Evolutionary conservation across 2,888 invertebrate genomes (phyloP).

Genomic region (Chesias legatella): DNA sequence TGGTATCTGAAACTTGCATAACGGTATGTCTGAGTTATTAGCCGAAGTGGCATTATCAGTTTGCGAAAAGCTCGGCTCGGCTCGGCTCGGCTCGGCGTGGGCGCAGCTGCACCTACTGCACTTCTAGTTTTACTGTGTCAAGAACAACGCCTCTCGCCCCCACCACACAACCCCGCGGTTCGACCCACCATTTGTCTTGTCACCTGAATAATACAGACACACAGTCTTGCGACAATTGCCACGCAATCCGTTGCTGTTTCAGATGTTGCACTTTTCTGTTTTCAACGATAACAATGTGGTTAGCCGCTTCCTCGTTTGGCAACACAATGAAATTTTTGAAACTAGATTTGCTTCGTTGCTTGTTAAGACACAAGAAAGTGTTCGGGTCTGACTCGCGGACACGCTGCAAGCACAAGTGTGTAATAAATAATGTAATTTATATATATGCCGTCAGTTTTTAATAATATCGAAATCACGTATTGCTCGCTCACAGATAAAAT

Average conservation of each 20-base stretch:
- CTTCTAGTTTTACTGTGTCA: conserved; percentile 80
- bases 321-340: conserved; percentile 29
- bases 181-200: conserved; percentile 51
- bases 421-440: conserved; percentile 24
- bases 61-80: conserved; percentile 74
- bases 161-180: conserved; percentile 37
- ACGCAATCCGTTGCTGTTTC: conserved; percentile 40
- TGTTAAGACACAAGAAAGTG: conserved; percentile 4
- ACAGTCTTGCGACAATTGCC: conserved; percentile 47
- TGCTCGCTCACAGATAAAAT: conserved; percentile 63
- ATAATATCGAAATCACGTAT: conserved; percentile 53
- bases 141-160: conserved; percentile 76
- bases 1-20: conserved; percentile 1
- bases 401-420: conserved; percentile 15
- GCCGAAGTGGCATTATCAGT: conserved; percentile 15
- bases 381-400: conserved; percentile 3
- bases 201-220: conserved; percentile 47
- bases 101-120: conserved; percentile 78
- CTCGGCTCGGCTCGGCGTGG: too few species aligned
- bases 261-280: conserved; percentile 35
- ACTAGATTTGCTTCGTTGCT: conserved; percentile 25
- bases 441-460: conserved; percentile 34
- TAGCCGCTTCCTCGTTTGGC: conserved; percentile 41
- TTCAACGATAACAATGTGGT: conserved; percentile 38
- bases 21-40: conserved; percentile 9